These are phyloP conservation scores for Heliconius melpomene DNA, from an alignment of 1,140 invertebrate genomes.

Conservation along the genomic window DNA sequence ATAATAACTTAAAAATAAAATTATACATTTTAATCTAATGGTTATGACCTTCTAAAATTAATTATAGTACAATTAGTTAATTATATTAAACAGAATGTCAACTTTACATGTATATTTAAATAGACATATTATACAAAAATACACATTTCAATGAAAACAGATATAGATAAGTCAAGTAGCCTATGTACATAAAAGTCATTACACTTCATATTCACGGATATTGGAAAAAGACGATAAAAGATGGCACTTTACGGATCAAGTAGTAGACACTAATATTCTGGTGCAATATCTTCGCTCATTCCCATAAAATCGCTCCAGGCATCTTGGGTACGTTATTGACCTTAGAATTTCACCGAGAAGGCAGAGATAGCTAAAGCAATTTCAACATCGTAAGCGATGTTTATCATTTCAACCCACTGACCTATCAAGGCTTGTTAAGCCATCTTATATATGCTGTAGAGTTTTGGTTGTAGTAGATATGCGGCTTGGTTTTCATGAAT, in stretches of 20 bases:
- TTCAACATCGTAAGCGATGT: conserved; percentile 65
- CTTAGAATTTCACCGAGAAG: conserved; percentile 60
- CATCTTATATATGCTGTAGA: background rate
- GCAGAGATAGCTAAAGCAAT: conserved; percentile 60
- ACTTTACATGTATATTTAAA: too few relatives aligned
- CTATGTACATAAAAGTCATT: conserved; percentile 22
- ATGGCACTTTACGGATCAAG: conserved; percentile 36
- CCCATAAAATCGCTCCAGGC: conserved; percentile 34
- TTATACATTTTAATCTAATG: too few relatives aligned
- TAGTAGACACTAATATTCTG: conserved; percentile 35
- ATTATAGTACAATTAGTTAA: too few relatives aligned
- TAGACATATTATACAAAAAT: background rate
- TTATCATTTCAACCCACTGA: conserved; percentile 50
- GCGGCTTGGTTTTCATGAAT: background rate
- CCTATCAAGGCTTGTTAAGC: conserved; percentile 20
- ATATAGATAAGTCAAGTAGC: background rate
- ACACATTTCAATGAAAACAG: background rate
- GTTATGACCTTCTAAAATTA: too few relatives aligned
- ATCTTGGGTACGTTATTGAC: conserved; percentile 63
- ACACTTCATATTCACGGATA: conserved; percentile 35
- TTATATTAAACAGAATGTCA: too few relatives aligned
- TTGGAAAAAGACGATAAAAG: conserved; percentile 42
- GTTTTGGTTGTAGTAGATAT: background rate
- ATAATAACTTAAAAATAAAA: too few relatives aligned
- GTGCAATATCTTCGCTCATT: conserved; percentile 39